Conservation (phyloP, 2,113 vertebrate genomes). For the Lampris incognitus region DNA sequence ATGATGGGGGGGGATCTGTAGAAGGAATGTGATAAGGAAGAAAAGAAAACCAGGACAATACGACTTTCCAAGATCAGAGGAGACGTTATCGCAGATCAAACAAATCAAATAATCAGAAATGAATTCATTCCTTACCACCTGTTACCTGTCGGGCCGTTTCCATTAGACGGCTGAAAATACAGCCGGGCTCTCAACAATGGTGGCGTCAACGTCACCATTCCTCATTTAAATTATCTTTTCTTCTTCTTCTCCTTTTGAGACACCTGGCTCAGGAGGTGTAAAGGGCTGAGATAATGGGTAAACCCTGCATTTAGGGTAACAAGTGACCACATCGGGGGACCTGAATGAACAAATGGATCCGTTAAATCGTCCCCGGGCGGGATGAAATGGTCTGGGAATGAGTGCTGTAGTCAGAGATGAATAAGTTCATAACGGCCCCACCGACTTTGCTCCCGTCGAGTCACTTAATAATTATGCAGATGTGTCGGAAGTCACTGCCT, state of each 20-base stretch:
- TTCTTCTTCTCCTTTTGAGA: constrained; percentile 24
- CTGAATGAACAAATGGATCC: constrained; percentile 31
- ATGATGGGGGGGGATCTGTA: neutral
- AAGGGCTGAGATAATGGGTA: constrained; percentile 28
- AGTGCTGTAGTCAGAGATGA: constrained; percentile 40
- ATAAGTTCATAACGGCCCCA: constrained; percentile 52
- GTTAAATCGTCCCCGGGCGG: constrained; percentile 29
- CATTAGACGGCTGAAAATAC: neutral
- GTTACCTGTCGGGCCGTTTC: constrained; percentile 23
- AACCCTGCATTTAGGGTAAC: constrained; percentile 21
- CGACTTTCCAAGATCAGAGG: neutral
- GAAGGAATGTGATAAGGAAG: neutral
- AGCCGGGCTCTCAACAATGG: constrained; percentile 24
- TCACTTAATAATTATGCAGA: constrained; percentile 60
- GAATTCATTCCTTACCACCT: neutral
- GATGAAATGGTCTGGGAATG: neutral
- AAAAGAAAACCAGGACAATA: neutral
- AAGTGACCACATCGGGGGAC: constrained; percentile 6
- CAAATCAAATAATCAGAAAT: neutral
- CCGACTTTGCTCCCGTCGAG: constrained; percentile 36
- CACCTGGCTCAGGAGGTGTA: constrained; percentile 11
- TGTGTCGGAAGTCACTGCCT: constrained; percentile 54
- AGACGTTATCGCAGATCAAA: constrained; percentile 5
- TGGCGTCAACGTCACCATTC: constrained; percentile 7
- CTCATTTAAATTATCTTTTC: constrained; percentile 8